Base-by-base conservation (phyloP, 2,888 invertebrate genomes). In the Xanthorhoe spadicearia region DNA sequence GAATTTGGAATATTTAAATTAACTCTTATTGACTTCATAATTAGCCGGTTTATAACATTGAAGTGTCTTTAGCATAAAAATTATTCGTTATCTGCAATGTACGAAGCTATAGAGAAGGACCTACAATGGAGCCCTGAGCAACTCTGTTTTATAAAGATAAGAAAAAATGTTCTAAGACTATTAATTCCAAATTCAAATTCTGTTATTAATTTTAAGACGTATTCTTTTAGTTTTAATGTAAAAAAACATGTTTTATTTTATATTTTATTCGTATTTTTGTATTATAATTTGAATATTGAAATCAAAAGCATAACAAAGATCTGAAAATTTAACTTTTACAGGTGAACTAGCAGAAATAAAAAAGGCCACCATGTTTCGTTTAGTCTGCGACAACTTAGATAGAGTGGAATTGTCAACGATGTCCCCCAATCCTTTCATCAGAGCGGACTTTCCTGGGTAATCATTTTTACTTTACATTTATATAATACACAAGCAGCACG, bases 321-420 rank as follows among this genome's bases (percentile, higher is more conserved):
- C 3, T 19, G 49, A 49, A 17, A 19, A 18, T 43, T 43, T 0
- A 50, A 23, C 15, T 9, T 0, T 71, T 79, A n/a, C 82, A 96
- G 96, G 87, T 66, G 96, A 97, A 90, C 85, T 97, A 57, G 84
- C 90, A 52, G 96, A 97, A 87, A 90, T 97, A 60, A 94, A 95
- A 74, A 96, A 96, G 82, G 90, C 94, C 0, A 94, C 95, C 0
- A 84, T 97, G 77, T 94, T 96, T 0, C 92, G 96, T 53, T 85
- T 97, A 13, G 89, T 97, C 32, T 97, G 97, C 77, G 96, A 97
- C 84, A 97, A 97, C 83, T 94, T 95, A 35, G 96, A 97, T 86
- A 94, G 95, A 19, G 90, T 94, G 58, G 94, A 95, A 43, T 78
- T 96, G 51, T 80, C 86, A 1, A 85, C 89, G 15, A 94, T 94